Evolutionary conservation across 2,113 vertebrate species (phyloP), one percentile per base, ranked within the genome.

Genomic region (Pheucticus melanocephalus): DNA sequence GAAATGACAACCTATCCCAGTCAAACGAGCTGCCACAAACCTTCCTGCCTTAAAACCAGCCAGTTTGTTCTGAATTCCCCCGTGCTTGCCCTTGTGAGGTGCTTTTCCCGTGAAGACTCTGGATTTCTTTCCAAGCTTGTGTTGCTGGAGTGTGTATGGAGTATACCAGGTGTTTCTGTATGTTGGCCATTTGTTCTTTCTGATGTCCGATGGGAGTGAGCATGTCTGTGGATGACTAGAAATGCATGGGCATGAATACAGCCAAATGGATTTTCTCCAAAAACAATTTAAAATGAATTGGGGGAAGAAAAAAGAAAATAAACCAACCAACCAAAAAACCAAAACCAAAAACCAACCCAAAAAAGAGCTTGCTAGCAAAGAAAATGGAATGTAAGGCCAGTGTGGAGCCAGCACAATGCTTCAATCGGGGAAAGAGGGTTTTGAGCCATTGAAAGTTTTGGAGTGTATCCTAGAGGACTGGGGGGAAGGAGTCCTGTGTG

Each of bases 191-290:
- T 97, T 97, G 98, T 98, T 97, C 91, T 97, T 96, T 97, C 89
- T 83, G 13, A 88, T 97, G 97, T 97, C 96, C 71, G 39, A 93
- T 94, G 96, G 96, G 94, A 96, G 98, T 95, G 97, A 97, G 98
- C 98, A 98, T 98, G 98, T 96, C 91, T 95, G 96, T 82, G 97
- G 95, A 97, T 98, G 97, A 96, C 96, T 97, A 97, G 97, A 97
- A 97, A 87, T 98, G 98, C 98, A 98, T 98, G 98, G 97, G 98
- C 98, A 98, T 98, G 98, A 97, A 65, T 89, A 69, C 95, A 97
- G 96, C 95, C 97, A 96, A 97, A 97, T 96, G 98, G 98, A 98
- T 97, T 97, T 98, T 97, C 98, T 98, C 98, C 98, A 98, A 98
- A 98, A 98, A 97, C 92, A 0, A 76, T 94, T 81, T 77, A 39